Percentiles rank a stretch among this genome's conserved stretches.
phyloP scores from a whole-genome alignment of 2,888 invertebrate genomes.

The Mactromeris polynyma region DNA sequence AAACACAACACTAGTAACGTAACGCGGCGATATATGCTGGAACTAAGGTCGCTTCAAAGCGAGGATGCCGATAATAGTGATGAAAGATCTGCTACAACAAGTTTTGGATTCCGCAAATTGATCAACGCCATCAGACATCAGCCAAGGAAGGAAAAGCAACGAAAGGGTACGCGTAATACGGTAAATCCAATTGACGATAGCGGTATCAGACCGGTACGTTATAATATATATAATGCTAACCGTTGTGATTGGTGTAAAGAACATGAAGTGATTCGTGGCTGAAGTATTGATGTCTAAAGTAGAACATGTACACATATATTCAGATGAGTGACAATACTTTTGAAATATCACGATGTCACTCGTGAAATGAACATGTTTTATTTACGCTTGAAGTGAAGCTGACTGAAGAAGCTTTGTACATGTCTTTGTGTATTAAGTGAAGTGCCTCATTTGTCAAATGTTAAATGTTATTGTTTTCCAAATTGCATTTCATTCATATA shows the following conservation, averaged over 20 bases:
- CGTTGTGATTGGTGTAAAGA: neutral
- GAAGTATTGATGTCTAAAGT: too few relatives aligned
- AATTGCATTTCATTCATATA: too few relatives aligned
- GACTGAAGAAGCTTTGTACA: too few relatives aligned
- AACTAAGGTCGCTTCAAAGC: slow-evolving; percentile 51
- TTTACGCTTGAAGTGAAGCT: too few relatives aligned
- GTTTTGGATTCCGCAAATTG: slow-evolving; percentile 51
- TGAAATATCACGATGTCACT: too few relatives aligned
- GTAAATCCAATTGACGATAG: neutral
- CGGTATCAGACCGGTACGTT: neutral
- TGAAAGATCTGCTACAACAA: slow-evolving; percentile 18
- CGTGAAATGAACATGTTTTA: too few relatives aligned
- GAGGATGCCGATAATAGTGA: slow-evolving; percentile 29
- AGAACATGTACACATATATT: too few relatives aligned
- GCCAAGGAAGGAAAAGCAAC: neutral
- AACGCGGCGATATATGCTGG: slow-evolving; percentile 59
- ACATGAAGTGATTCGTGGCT: too few relatives aligned
- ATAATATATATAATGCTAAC: neutral
- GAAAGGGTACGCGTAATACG: neutral
- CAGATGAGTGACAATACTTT: too few relatives aligned
- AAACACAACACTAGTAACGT: slow-evolving; percentile 43
- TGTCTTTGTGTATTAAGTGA: too few relatives aligned
- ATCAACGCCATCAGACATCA: slow-evolving; percentile 47
- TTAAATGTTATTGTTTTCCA: too few relatives aligned
- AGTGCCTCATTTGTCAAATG: too few relatives aligned